These are phyloP conservation scores for Mastomys coucha DNA, from an alignment of 2,113 vertebrate species.

Conservation along the genomic window DNA sequence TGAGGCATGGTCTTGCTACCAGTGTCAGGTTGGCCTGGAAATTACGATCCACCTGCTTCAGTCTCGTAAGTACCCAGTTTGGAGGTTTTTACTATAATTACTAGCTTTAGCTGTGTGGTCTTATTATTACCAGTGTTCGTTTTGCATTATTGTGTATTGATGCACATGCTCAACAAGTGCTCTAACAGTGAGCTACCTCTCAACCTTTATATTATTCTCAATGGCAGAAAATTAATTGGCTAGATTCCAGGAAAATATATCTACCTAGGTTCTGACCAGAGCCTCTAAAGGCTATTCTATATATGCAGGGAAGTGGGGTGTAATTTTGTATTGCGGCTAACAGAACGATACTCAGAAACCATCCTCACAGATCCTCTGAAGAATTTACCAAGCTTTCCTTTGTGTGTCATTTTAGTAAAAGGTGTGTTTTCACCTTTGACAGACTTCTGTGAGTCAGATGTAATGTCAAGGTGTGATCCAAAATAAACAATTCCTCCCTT, in stretches of 20 bases:
- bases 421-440: background rate
- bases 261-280: background rate
- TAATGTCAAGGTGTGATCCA: background rate
- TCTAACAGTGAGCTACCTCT: too few relatives aligned
- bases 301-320: background rate
- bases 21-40: background rate
- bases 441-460: slow-evolving; percentile 23
- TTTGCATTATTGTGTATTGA: background rate
- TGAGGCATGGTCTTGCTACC: background rate
- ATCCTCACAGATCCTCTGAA: background rate
- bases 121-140: background rate
- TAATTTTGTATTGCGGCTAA: background rate
- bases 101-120: background rate
- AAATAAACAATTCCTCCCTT: background rate
- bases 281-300: background rate
- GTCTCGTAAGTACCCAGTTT: background rate
- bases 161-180: background rate
- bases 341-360: background rate
- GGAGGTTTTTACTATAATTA: background rate
- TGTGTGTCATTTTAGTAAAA: background rate
- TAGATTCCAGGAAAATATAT: background rate
- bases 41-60: too few relatives aligned
- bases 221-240: background rate
- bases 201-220: background rate
- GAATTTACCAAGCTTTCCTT: slow-evolving; percentile 18